Evolutionary conservation across 2,797 vertebrate species (phyloP).

Genomic region (Halcyon badia): DNA sequence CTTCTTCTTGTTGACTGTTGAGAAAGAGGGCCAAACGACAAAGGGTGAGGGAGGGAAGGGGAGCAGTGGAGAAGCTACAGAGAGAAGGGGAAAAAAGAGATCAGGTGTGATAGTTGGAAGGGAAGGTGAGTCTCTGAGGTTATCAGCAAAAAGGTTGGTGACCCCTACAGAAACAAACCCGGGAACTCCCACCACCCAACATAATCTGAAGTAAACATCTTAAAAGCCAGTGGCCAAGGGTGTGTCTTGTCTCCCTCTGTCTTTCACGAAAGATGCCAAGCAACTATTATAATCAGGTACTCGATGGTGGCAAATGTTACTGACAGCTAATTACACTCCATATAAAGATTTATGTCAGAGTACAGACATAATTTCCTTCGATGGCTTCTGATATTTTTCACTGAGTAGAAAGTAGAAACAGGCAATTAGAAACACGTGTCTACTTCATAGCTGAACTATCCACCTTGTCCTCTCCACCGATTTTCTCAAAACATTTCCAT

Average conservation of each 20-base stretch:
- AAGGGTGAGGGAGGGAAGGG: neutral
- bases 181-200: neutral
- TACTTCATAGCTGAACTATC: neutral
- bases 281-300: neutral
- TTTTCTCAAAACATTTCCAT: conserved; percentile 4
- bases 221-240: neutral
- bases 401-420: neutral
- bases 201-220: neutral
- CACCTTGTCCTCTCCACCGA: neutral
- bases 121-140: neutral
- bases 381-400: conserved; percentile 23
- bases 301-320: conserved; percentile 6
- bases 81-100: neutral
- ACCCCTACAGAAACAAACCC: neutral
- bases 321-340: conserved; percentile 38
- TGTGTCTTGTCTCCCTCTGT: neutral
- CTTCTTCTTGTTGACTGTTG: neutral
- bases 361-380: conserved; percentile 11
- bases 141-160: neutral
- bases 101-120: neutral
- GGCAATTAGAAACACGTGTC: neutral
- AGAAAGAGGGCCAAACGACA: neutral
- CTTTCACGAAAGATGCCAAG: neutral
- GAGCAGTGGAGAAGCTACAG: neutral
- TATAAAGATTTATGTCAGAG: conserved; percentile 34